Evolutionary conservation across 1,140 invertebrate genomes (phyloP).

Genomic region (Macrosteles quadrilineatus): DNA sequence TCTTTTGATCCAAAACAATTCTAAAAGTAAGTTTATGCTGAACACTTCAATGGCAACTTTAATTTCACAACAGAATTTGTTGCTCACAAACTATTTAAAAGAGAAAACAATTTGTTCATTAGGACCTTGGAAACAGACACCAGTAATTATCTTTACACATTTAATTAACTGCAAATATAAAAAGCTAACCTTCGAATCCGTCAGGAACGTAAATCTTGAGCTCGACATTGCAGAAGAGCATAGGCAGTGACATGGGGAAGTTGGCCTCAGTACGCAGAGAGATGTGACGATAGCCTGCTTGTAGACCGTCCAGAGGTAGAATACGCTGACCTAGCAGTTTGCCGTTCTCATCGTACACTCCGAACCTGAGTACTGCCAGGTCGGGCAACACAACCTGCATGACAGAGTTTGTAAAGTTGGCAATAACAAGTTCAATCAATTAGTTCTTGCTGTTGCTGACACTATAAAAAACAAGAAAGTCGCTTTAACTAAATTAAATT

Average conservation of each 20-base stretch:
- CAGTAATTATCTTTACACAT: no score
- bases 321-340: conserved; percentile 97
- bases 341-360: conserved; percentile 98
- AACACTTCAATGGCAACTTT: no score
- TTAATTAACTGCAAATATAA: no score
- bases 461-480: no score
- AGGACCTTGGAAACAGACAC: no score
- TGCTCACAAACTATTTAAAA: no score
- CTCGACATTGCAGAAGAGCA: conserved; percentile 98
- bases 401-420: conserved; percentile 13
- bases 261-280: conserved; percentile 97
- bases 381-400: conserved; percentile 92
- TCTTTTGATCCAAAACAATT: no score
- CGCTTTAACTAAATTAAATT: no score
- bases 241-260: conserved; percentile 97
- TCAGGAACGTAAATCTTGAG: conserved; percentile 99
- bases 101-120: no score
- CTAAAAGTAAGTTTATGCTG: no score
- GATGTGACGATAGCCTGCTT: conserved; percentile 97
- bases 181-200: conserved; percentile 97
- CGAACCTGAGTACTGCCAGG: conserved; percentile 94
- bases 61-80: no score
- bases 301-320: conserved; percentile 94
- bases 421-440: conserved; percentile 22
- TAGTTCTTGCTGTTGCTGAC: no score